Percentiles rank a stretch among this genome's conserved stretches.
Conservation (phyloP, 64 coral and sea anemone species). For the Porites australiensis region DNA sequence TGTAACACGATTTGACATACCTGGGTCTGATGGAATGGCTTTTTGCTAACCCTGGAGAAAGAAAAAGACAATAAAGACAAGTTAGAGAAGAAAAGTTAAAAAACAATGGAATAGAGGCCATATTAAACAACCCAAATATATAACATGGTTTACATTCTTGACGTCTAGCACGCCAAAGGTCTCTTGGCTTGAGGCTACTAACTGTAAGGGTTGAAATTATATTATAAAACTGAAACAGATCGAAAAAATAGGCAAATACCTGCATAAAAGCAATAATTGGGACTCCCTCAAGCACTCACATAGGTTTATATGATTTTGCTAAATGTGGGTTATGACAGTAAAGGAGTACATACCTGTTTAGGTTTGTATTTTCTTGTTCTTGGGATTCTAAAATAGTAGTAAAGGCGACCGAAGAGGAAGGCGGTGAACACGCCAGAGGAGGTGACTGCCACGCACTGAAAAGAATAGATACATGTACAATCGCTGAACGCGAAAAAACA, state of each 20-base stretch:
- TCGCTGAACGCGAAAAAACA: no score
- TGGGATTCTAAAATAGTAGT: conserved; percentile 54
- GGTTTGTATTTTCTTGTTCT: conserved; percentile 44
- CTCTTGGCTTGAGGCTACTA: no score
- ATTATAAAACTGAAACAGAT: no score
- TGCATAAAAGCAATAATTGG: no score
- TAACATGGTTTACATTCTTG: no score
- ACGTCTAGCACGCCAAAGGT: no score
- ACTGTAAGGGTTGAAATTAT: no score
- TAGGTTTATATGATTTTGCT: background rate
- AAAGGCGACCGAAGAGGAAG: conserved; percentile 35
- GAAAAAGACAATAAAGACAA: background rate
- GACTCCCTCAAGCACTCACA: no score
- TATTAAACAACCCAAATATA: no score
- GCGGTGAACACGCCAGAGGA: conserved; percentile 31
- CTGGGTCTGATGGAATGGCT: conserved; percentile 56
- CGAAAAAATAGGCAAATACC: no score
- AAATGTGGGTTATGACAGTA: background rate
- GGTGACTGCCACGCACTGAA: conserved; percentile 43
- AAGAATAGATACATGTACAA: background rate
- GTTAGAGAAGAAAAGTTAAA: no score
- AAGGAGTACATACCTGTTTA: conserved; percentile 6
- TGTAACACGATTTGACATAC: background rate
- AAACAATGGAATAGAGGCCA: no score
- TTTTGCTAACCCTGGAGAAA: conserved; percentile 8